Base-by-base conservation (phyloP, 2,888 invertebrate species). In the Pristionchus entomophagus region DNA sequence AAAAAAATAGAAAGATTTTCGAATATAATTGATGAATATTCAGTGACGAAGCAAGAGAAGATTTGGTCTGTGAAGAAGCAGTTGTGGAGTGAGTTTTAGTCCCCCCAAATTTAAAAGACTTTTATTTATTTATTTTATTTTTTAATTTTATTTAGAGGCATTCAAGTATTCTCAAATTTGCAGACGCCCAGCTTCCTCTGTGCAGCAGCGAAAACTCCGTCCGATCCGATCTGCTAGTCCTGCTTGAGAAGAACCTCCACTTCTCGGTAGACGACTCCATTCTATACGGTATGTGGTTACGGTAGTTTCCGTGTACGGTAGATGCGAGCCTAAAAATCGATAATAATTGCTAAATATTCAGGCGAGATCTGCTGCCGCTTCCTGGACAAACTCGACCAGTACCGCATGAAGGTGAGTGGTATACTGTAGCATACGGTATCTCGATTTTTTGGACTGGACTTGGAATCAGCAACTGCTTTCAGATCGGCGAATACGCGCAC, bases 341-440 rank as follows among this genome's bases (percentile, higher is more conserved):
- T 56, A 29, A n/a, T 41, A 6, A 78, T 91, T 91, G 59, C n/a
- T n/a, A n/a, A n/a, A n/a, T n/a, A n/a, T n/a, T n/a, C 87, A 93
- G 93, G 90, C 32, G 89, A 89, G n/a, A 89, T 92, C 8, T 89
- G 92, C n/a, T 93, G 93, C 88, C 91, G 92, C 81, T 93, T 93
- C 87, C 89, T 93, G 41, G 90, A 91, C 53, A 92, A 92, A 12
- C 88, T 93, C 38, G 90, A 92, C 81, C 85, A 88, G 80, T 91
- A 91, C 86, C 89, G 90, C 6, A 29, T 35, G 1, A 65, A 84
- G 83, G 83, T 84, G 65, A 65, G 49, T 8, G 17, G 17, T 22
- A 14, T 41, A 53, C 17, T 49, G 22, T 69, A 35, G 19, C 69
- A 1, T 8, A 38, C 5, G 22, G 17, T 38, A 35, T 8, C 59